Base-by-base conservation (phyloP, 2,888 invertebrate genomes). In the Drosophila koepferae region DNA sequence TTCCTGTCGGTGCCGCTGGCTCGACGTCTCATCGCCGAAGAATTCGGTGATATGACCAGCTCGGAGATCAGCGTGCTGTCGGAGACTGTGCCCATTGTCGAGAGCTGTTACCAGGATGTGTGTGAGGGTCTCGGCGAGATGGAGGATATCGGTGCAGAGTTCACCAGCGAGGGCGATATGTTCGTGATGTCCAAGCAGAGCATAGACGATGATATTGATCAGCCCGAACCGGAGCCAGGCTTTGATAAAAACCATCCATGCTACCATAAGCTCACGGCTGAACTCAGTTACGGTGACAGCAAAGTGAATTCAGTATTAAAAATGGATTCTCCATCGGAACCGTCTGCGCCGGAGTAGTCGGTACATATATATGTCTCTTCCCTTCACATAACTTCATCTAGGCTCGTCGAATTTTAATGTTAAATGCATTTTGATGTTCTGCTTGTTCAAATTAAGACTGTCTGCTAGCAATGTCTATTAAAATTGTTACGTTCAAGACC, bases 1-100 rank as follows among this genome's bases (percentile, higher is more conserved):
- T 99, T 97, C 93, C 96, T 98, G 92, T 98, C 98, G 0, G 96
- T 99, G 14, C 96, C 98, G 92, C 93, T 98, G 90, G 98, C 99
- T 16, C 95, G 98, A 82, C 97, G 98, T 92, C 94, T 98, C 72
- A 95, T 99, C 94, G 96, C 97, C 79, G 97, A 98, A 90, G 98
- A 98, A 62, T 97, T 97, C 18, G 97, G 97, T 0, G 97, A 97
- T 0, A 96, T 96, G 2, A 96, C 95, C 0, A 95, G 95, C 0
- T 94, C 94, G 0, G 78, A 86, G 9, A 0, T 16, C 0, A 67
- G 66, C 20, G 31, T 65, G 0, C 2, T 8, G 3, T 51, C 31
- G 2, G 68, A 81, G 12, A 14, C 9, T 8, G 0, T 9, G 2
- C 1, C 12, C 0, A 2, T 0, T 3, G 8, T 3, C 2, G 74